Evolutionary conservation across 2,113 vertebrate species (phyloP).

Genomic region (Tragelaphus scriptus): DNA sequence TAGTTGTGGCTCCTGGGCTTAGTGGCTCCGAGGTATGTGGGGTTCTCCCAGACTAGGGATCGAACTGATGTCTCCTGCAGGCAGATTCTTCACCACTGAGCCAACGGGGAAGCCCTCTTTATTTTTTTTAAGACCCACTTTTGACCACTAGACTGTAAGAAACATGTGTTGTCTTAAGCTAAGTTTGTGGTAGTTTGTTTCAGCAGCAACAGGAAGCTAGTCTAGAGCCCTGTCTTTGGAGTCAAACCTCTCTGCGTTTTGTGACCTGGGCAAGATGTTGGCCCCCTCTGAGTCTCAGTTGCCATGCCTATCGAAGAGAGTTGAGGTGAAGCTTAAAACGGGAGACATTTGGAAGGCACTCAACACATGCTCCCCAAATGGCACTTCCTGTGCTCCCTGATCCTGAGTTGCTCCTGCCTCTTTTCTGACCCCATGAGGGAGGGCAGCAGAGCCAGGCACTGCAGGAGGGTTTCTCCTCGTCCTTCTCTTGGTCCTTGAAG

Average conservation of each 20-base stretch:
- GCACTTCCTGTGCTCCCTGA: background rate
- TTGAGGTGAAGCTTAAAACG: background rate
- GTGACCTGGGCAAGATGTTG: background rate
- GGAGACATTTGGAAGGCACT: background rate
- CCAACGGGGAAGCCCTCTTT: background rate
- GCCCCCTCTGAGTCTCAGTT: background rate
- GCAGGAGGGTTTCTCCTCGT: background rate
- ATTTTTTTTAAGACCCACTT: background rate
- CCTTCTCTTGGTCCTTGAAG: background rate
- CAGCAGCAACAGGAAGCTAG: background rate
- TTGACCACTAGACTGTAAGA: background rate
- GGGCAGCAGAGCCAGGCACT: background rate
- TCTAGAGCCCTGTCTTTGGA: background rate
- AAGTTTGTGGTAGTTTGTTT: background rate
- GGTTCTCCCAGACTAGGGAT: background rate
- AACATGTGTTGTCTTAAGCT: background rate
- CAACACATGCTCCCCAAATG: background rate
- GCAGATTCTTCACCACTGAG: background rate
- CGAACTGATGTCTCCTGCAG: background rate
- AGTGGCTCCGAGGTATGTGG: background rate
- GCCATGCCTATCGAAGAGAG: background rate
- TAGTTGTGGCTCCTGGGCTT: background rate
- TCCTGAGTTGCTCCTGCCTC: background rate
- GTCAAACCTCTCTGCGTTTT: no score
- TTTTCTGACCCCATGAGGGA: background rate